Conservation (phyloP, 2,888 invertebrate species). For the Pheosia gnoma region DNA sequence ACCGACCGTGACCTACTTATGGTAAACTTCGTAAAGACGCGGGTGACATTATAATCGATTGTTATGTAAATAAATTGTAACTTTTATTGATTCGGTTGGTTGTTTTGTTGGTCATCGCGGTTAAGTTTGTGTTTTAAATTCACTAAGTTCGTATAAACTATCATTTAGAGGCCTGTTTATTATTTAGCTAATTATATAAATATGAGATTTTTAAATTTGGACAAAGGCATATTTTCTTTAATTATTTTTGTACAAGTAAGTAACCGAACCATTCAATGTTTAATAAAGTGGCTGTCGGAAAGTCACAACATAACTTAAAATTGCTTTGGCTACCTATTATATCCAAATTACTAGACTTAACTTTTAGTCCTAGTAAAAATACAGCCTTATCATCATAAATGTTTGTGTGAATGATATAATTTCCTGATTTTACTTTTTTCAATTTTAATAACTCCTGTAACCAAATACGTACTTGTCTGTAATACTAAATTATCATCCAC, state of each 20-base stretch:
- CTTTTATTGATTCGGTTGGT: constrained; percentile 5
- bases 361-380: constrained; percentile 37
- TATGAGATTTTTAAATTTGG: no score
- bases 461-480: no score
- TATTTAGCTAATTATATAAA: no score
- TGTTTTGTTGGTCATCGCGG: neutral
- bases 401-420: no score
- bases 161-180: no score
- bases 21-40: constrained; percentile 8
- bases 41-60: constrained; percentile 26
- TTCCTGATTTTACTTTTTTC: no score
- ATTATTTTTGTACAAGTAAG: no score
- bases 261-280: no score
- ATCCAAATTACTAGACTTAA: constrained; percentile 55
- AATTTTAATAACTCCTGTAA: no score
- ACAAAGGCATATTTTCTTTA: no score
- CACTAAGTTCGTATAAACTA: neutral
- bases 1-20: constrained; percentile 65
- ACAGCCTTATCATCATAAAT: no score
- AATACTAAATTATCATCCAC: no score
- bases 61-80: constrained; percentile 20
- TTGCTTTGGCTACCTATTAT: constrained; percentile 65
- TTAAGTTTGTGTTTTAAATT: neutral
- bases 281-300: constrained; percentile 38
- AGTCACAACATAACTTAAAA: constrained; percentile 44